phyloP scores from a whole-genome alignment of 2,797 vertebrate species.

The Allobates femoralis region DNA sequence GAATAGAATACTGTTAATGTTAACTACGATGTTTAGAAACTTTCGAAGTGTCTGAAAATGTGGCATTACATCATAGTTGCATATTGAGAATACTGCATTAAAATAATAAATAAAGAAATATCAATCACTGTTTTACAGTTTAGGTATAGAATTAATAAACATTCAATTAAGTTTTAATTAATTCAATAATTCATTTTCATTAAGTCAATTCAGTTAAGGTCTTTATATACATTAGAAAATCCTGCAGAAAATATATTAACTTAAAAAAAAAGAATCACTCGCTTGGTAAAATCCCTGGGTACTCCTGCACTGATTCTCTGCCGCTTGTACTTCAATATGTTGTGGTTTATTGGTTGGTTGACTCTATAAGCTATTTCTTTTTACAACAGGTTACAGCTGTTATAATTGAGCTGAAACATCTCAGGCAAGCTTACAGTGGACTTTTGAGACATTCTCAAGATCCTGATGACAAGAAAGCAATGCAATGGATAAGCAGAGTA shows the following conservation, averaged over 20 bases:
- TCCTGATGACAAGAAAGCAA: conserved; percentile 42
- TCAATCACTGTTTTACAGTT: no score
- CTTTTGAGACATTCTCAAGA: conserved; percentile 34
- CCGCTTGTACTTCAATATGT: background rate
- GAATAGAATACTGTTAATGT: no score
- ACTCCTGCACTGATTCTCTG: no score
- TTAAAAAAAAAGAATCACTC: no score
- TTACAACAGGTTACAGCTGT: conserved; percentile 53
- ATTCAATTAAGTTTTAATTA: no score
- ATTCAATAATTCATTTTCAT: no score
- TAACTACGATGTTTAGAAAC: no score
- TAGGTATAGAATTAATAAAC: no score
- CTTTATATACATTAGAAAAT: background rate
- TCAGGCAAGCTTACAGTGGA: conserved; percentile 40
- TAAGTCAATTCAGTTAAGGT: no score
- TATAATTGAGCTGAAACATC: conserved; percentile 53
- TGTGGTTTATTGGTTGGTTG: background rate
- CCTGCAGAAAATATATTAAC: background rate
- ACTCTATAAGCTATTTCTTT: background rate
- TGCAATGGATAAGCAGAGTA: conserved; percentile 55
- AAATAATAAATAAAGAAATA: no score
- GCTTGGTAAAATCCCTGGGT: no score
- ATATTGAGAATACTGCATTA: background rate
- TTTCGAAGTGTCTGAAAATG: background rate
- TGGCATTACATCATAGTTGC: background rate